phyloP scores from a whole-genome alignment of 2,888 invertebrate genomes.

The Eupithecia subfuscata region DNA sequence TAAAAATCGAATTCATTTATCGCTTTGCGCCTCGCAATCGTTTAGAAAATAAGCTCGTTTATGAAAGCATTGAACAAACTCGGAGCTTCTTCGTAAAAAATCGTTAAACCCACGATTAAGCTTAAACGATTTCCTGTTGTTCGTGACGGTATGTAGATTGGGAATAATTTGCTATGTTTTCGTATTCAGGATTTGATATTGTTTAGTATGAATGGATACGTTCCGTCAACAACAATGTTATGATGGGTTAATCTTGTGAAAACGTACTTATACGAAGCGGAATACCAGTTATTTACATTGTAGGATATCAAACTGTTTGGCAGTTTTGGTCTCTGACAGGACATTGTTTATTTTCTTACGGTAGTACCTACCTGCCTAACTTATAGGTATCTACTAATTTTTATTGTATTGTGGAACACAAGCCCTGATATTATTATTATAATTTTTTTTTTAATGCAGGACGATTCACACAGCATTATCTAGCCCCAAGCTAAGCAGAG shows the following conservation, averaged over 20 bases:
- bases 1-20: constrained; percentile 2
- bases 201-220: neutral
- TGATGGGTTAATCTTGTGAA: too few relatives aligned
- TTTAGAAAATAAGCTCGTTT: neutral
- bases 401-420: too few relatives aligned
- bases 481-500: too few relatives aligned
- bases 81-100: neutral
- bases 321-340: neutral
- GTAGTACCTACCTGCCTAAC: too few relatives aligned
- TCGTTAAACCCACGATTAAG: neutral
- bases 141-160: neutral
- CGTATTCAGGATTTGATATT: neutral
- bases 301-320: neutral
- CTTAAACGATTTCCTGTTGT: neutral
- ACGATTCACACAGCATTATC: too few relatives aligned
- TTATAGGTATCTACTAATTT: too few relatives aligned
- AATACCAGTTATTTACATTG: neutral
- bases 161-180: neutral
- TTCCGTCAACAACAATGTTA: too few relatives aligned
- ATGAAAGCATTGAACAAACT: neutral
- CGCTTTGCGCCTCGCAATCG: neutral
- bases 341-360: too few relatives aligned
- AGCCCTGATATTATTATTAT: too few relatives aligned
- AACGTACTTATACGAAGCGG: too few relatives aligned
- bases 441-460: too few relatives aligned